These are phyloP conservation scores for Clarias fuscus DNA, from an alignment of 2,797 vertebrate species.

Conservation along the genomic window DNA sequence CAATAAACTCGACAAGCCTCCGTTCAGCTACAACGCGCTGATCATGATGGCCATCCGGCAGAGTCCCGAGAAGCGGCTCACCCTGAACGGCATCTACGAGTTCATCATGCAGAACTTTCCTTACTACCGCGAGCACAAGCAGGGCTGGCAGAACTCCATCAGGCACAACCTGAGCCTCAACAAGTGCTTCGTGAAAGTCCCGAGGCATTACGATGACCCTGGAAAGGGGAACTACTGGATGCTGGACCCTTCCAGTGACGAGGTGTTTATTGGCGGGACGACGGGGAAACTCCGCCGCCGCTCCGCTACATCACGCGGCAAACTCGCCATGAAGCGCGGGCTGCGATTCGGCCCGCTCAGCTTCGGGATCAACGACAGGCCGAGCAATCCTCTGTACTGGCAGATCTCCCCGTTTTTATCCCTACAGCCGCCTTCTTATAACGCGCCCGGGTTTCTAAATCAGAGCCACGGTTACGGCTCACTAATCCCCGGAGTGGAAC, in stretches of 20 bases:
- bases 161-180: constrained; percentile 82
- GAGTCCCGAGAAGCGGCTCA: constrained; percentile 79
- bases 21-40: constrained; percentile 82
- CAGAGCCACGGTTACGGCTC: constrained; percentile 72
- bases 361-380: constrained; percentile 69
- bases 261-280: constrained; percentile 80
- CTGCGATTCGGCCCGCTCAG: constrained; percentile 76
- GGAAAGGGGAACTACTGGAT: constrained; percentile 84
- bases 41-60: constrained; percentile 84
- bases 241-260: constrained; percentile 80
- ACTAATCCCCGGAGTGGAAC: constrained; percentile 73
- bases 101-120: constrained; percentile 84
- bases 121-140: constrained; percentile 81
- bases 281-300: constrained; percentile 80
- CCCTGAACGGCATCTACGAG: constrained; percentile 82
- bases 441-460: constrained; percentile 70
- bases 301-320: constrained; percentile 76
- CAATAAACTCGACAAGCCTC: constrained; percentile 78
- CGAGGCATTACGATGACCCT: constrained; percentile 81
- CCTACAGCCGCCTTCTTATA: constrained; percentile 76
- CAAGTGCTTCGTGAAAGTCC: constrained; percentile 82
- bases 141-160: constrained; percentile 84
- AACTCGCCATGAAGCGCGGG: constrained; percentile 77
- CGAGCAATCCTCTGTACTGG: constrained; percentile 76
- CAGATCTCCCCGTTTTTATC: constrained; percentile 78